These are phyloP conservation scores for Mellilla xanthometata DNA, from an alignment of 2,888 invertebrate genomes.

Conservation along the genomic window DNA sequence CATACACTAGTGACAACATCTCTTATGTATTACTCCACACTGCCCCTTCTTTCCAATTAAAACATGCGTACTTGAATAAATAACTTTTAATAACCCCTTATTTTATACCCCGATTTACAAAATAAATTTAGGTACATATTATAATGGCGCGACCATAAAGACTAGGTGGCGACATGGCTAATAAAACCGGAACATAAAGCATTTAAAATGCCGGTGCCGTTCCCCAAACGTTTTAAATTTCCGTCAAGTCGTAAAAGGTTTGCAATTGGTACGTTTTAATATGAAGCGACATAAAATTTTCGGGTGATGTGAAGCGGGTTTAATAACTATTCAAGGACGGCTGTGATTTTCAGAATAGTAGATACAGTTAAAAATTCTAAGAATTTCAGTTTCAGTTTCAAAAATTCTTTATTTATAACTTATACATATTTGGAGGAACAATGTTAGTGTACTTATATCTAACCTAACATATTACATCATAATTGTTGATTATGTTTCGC, in stretches of 20 bases:
- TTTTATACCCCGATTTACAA: conserved; percentile 25
- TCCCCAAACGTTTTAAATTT: conserved; percentile 54
- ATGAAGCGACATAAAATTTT: conserved; percentile 44
- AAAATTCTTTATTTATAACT: no score
- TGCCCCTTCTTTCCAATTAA: no score
- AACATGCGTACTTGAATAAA: no score
- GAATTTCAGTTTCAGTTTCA: no score
- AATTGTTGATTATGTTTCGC: no score
- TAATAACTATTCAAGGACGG: conserved; percentile 36
- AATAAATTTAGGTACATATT: conserved; percentile 34
- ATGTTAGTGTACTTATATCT: no score
- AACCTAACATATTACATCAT: no score
- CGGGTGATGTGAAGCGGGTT: conserved; percentile 33
- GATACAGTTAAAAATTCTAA: neutral
- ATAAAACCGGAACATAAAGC: conserved; percentile 54
- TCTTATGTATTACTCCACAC: no score
- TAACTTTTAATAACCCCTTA: conserved; percentile 32
- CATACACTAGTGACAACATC: no score
- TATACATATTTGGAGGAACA: no score
- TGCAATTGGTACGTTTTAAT: conserved; percentile 53
- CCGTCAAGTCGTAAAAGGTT: conserved; percentile 50
- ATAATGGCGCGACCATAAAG: conserved; percentile 41
- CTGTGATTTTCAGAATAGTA: conserved; percentile 2
- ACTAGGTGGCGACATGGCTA: conserved; percentile 46
- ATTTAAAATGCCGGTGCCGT: conserved; percentile 42